Conservation (phyloP, 2,113 vertebrate genomes). For the Nothoprocta pentlandii region DNA sequence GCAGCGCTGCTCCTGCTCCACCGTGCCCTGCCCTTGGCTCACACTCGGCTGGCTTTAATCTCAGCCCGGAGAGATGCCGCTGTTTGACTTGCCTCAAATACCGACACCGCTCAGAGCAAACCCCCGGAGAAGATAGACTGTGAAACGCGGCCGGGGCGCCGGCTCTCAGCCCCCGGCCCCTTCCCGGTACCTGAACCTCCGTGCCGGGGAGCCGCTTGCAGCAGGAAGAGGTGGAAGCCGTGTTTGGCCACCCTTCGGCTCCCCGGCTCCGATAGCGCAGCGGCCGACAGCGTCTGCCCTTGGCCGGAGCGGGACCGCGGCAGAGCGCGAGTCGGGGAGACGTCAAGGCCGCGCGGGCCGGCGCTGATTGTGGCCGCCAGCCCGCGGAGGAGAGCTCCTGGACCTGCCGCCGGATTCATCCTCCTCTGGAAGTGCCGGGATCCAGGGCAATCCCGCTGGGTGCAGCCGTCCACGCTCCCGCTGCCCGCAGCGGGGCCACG, state of each 20-base stretch:
- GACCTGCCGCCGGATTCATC: too few species aligned
- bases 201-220: too few species aligned
- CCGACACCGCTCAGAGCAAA: neutral
- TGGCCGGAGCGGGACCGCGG: neutral
- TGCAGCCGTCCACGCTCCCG: too few species aligned
- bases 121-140: neutral
- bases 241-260: neutral
- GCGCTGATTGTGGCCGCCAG: neutral
- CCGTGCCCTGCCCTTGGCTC: accelerated
- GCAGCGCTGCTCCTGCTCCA: neutral
- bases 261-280: neutral
- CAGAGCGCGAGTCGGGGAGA: neutral
- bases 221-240: too few species aligned
- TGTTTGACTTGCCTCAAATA: neutral
- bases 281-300: neutral
- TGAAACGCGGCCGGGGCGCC: neutral
- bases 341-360: neutral
- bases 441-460: too few species aligned
- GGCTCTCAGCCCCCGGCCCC: accelerated
- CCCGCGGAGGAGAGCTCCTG: neutral
- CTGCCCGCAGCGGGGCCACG: too few species aligned
- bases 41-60: neutral
- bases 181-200: neutral
- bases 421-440: too few species aligned
- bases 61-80: neutral